Base-by-base conservation (phyloP, 2,888 invertebrate species). In the Cenopis cana region DNA sequence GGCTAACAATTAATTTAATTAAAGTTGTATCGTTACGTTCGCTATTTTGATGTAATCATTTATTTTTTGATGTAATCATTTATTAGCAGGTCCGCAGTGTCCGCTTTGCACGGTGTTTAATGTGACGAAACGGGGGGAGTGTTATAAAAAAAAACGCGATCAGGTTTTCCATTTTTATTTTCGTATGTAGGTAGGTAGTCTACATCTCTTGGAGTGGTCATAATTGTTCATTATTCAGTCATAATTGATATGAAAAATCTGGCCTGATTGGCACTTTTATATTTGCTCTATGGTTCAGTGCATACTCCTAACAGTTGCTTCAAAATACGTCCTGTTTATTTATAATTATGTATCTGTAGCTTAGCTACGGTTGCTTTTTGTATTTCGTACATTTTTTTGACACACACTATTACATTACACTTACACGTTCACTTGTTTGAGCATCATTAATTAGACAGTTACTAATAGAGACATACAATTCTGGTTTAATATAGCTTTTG, bases 1-100 rank as follows among this genome's bases (percentile, higher is more conserved):
- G 83, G 85, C 83, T 83, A 80, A 87, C 90, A 89, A 93, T 93
- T 93, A 93, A 93, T 93, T 93, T 89, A 92, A 93, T 93, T 93
- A 93, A 85, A 83, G 83, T 82, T 88, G 82, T 90, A 85, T 87
- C 90, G 84, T 81, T 83, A 81, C 76, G 78, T 75, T 74, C 74
- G 74, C 75, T 60, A 75, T 87, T 89, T 85, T 85, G 86, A 89
- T 89, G 84, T 84, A 85, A 85, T 86, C 86, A 83, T 87, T 86
- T 83, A 64, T 64, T n/a, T 61, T 64, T 77, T 86, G 85, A 79
- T 75, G 80, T 79, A 82, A 78, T 78, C 72, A 74, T 79, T 77
- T 76, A 82, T 77, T 76, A 82, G 73, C 80, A 80, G 81, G 81
- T 76, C n/a, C n/a, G n/a, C n/a, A n/a, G n/a, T n/a, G n/a, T n/a